Percentiles rank a stretch among this genome's conserved stretches.
These are phyloP conservation scores for Prionailurus viverrinus DNA, from an alignment of 2,113 vertebrate genomes.

Conservation along the genomic window DNA sequence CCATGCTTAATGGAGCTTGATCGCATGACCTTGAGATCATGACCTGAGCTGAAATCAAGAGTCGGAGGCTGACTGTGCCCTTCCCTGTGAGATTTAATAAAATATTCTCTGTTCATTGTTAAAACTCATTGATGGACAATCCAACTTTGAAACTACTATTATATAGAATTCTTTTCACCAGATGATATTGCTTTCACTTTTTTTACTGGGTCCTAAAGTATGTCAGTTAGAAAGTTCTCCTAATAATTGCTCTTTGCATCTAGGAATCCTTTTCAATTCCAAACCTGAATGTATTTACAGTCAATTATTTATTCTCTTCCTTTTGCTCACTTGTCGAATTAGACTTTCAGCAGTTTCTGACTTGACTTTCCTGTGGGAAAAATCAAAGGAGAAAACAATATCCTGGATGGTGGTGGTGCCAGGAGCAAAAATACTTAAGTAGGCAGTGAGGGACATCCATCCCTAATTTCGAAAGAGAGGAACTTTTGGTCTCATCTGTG, in stretches of 20 bases:
- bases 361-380: neutral
- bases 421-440: too few species aligned
- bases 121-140: neutral
- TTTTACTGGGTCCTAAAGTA: neutral
- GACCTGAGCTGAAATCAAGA: too few species aligned
- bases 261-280: neutral
- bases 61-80: too few species aligned
- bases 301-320: neutral
- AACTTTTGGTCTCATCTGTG: neutral
- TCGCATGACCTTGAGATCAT: too few species aligned
- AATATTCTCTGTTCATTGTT: neutral
- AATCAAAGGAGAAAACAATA: neutral
- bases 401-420: neutral
- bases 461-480: neutral
- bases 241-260: neutral
- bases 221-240: neutral
- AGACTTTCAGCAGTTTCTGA: neutral
- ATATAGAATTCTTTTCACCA: neutral
- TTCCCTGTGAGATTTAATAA: neutral
- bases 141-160: neutral
- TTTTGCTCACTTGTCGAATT: neutral
- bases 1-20: too few species aligned
- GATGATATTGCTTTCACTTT: neutral
- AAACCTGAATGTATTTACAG: slow-evolving; percentile 10
- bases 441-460: too few species aligned